Evolutionary conservation across 2,113 vertebrate species (phyloP), one percentile per base, ranked within the genome.

Genomic region (Sceloporus undulatus): DNA sequence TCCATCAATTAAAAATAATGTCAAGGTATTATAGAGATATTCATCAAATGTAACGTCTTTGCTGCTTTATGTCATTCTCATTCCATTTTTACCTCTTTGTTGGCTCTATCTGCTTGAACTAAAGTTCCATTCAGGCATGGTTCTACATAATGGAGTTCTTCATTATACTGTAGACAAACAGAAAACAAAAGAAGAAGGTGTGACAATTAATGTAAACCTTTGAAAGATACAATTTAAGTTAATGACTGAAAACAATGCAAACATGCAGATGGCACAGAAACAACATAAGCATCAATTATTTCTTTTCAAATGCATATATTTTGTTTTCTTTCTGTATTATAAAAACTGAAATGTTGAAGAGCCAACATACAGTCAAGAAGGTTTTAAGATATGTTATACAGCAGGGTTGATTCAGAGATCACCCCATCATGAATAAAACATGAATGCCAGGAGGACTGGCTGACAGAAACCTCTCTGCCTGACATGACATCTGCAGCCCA

Each of bases 101-200:
- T 99, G 92, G 98, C 97, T 94, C 98, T 96, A 89, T 99, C 99
- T 5, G 99, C 99, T 96, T 99, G 99, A 89, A 99, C 98, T 96
- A 99, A 94, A 0, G 99, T 99, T 93, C 98, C 98, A 86, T 99
- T 99, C 91, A 99, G 94, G 88, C 99, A 99, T 0, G 99, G 98
- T 84, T 99, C 99, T 89, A 99, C 99, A 0, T 99, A 99, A 92
- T 98, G 99, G 76, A 99, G 93, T 74, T 99, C 98, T 94, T 99
- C 98, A 42, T 99, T 99, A 94, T 99, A 99, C 99, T 99, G 94
- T 2, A 95, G 91, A 95, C 65, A 87, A 29, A 29, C 23, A 48
- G 38, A 34, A 62, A 4, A 34, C 2, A 93, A 91, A 65, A 85
- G 6, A 40, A 25, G 83, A 90, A 86, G 27, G 91, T 80, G 75